Evolutionary conservation across 2,797 vertebrate genomes (phyloP).

Genomic region (Smutsia gigantea): DNA sequence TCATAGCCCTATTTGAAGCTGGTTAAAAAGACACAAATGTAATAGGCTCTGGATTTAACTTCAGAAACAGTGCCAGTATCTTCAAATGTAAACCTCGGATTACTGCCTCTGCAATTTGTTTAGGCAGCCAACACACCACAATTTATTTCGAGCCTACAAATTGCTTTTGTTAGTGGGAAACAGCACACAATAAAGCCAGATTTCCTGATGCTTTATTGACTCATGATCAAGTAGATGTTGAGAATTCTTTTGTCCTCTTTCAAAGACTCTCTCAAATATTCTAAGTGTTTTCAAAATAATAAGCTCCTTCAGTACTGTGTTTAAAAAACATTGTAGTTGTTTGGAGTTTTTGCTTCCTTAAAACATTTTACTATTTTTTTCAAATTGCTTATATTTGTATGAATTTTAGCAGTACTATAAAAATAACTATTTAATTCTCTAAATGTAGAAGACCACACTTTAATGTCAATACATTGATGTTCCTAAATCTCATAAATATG

Average conservation of each 20-base stretch:
- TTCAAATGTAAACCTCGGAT: constrained; percentile 64
- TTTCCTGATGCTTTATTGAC: constrained; percentile 57
- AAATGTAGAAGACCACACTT: neutral
- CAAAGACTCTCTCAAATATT: constrained; percentile 31
- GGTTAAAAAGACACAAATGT: constrained; percentile 67
- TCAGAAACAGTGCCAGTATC: constrained; percentile 60
- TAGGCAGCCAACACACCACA: neutral
- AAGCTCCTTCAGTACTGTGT: neutral
- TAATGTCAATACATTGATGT: neutral
- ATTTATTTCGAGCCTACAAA: constrained; percentile 33
- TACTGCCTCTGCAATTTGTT: constrained; percentile 60
- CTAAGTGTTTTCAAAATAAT: constrained; percentile 50
- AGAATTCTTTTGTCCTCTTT: constrained; percentile 45
- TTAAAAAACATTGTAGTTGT: neutral
- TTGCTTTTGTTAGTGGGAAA: constrained; percentile 58
- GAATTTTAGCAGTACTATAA: neutral
- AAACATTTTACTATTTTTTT: neutral
- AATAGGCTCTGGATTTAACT: constrained; percentile 69
- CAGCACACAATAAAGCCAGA: constrained; percentile 18
- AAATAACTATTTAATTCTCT: neutral
- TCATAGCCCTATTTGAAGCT: constrained; percentile 60
- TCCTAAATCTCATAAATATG: neutral
- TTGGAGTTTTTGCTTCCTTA: constrained; percentile 1
- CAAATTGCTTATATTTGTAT: neutral
- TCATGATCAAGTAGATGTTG: neutral